These are phyloP conservation scores for Buteo buteo DNA, from an alignment of 2,113 vertebrate species.

Conservation along the genomic window DNA sequence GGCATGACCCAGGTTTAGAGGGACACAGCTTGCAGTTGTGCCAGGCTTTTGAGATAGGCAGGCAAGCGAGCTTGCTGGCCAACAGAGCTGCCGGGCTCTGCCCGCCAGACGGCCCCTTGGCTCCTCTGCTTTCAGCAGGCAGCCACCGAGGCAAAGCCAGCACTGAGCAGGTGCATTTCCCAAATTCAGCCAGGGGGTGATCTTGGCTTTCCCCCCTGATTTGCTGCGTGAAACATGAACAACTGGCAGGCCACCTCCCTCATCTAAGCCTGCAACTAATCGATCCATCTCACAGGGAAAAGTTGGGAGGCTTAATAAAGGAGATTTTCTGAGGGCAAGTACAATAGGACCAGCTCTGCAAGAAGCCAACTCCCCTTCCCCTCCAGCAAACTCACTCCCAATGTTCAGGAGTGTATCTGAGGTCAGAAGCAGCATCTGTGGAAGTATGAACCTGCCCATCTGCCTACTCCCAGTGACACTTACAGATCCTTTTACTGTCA, in stretches of 20 bases:
- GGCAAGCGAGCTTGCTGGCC: neutral
- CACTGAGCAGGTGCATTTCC: neutral
- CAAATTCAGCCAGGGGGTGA: neutral
- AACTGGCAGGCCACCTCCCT: neutral
- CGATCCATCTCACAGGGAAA: neutral
- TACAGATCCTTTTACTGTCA: neutral
- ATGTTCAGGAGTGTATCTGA: neutral
- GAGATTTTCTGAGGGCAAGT: neutral
- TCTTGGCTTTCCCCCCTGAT: neutral
- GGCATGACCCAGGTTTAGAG: neutral
- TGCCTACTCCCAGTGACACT: neutral
- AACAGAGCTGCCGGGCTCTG: neutral
- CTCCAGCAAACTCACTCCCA: neutral
- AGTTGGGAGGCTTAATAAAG: neutral
- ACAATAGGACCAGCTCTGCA: neutral
- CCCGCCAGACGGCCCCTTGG: neutral
- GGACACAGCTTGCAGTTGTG: neutral
- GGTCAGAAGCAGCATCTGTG: neutral
- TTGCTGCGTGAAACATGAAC: neutral
- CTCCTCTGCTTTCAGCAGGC: neutral
- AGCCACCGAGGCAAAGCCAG: neutral
- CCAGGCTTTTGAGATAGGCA: neutral
- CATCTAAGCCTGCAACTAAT: neutral
- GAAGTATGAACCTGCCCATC: neutral
- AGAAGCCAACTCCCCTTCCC: neutral